Evolutionary conservation across 2,113 vertebrate genomes (phyloP).

Genomic region (Hemiscyllium ocellatum): DNA sequence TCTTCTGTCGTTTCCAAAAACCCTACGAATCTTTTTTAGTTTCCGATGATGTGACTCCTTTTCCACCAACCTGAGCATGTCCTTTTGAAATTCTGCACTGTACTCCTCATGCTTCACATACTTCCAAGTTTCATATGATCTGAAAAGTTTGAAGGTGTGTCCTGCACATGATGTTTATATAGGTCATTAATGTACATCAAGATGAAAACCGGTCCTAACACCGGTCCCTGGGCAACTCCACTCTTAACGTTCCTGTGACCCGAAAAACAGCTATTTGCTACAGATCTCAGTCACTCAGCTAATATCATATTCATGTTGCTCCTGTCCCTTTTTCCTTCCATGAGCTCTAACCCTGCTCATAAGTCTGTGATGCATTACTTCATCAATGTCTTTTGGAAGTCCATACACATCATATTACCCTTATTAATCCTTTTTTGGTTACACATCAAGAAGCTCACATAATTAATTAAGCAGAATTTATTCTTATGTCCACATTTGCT

Average conservation of each 20-base stretch:
- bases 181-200: not conserved
- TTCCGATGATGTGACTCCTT: not conserved
- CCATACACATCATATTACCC: not conserved
- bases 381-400: not conserved
- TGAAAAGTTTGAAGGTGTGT: not conserved
- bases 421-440: not conserved
- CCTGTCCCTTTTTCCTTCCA: not conserved
- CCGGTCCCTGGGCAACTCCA: not conserved
- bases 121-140: not conserved
- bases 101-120: not conserved
- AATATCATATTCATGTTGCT: not conserved
- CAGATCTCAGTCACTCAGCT: too few species aligned
- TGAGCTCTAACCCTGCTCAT: not conserved
- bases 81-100: not conserved
- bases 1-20: not conserved
- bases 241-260: not conserved
- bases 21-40: not conserved
- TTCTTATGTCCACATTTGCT: not conserved
- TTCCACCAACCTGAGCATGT: not conserved
- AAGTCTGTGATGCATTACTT: not conserved
- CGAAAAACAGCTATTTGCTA: not conserved
- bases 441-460: not conserved
- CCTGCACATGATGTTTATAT: too few species aligned
- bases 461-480: not conserved
- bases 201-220: not conserved